Evolutionary conservation across 1,140 invertebrate species (phyloP).

Genomic region (Neomicropteryx cornuta): DNA sequence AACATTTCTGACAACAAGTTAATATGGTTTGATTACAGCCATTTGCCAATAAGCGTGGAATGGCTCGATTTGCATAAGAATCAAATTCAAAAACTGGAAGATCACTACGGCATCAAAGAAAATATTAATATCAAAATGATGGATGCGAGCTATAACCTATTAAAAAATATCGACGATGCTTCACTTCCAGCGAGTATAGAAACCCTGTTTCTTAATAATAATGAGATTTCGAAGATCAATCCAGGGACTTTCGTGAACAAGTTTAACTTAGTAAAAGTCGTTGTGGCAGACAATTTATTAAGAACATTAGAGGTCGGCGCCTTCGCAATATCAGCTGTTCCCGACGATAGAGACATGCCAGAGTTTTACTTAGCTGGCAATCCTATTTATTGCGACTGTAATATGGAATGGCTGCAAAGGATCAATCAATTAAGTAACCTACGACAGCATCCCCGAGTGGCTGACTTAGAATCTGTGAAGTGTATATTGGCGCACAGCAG

Average conservation of each 20-base stretch:
- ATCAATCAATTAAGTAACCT: conserved; percentile 62
- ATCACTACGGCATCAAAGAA: conserved; percentile 63
- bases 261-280: conserved; percentile 59
- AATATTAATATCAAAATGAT: conserved; percentile 68
- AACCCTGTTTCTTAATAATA: conserved; percentile 65
- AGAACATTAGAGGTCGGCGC: conserved; percentile 60
- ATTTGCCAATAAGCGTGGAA: conserved; percentile 54
- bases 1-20: conserved; percentile 62
- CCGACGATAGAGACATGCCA: conserved; percentile 52
- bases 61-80: conserved; percentile 65
- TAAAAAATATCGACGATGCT: conserved; percentile 55
- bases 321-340: conserved; percentile 52
- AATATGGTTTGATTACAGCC: conserved; percentile 57
- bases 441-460: conserved; percentile 69
- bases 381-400: conserved; percentile 73
- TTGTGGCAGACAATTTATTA: conserved; percentile 65
- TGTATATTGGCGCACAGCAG: conserved; percentile 73
- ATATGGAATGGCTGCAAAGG: conserved; percentile 74
- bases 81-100: conserved; percentile 53
- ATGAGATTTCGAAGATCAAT: conserved; percentile 57
- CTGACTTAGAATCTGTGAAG: conserved; percentile 75
- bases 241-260: conserved; percentile 65
- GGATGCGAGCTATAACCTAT: conserved; percentile 63
- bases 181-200: conserved; percentile 65
- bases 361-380: conserved; percentile 73